Percentiles rank a stretch among this genome's conserved stretches.
Conservation (phyloP, 2,888 invertebrate genomes). For the Cephus sareptanus region DNA sequence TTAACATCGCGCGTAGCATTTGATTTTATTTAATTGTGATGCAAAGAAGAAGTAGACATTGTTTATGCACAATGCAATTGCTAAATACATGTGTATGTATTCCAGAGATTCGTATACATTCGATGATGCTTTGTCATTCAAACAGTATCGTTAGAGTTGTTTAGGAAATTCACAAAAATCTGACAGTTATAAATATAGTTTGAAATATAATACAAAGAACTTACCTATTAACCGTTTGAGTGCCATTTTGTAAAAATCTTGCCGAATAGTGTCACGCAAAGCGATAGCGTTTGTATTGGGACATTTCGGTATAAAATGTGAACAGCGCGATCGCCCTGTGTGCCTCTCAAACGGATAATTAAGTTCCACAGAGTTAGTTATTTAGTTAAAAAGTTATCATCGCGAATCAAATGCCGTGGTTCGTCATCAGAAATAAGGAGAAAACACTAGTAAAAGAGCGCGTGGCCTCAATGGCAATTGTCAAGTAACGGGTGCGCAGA, state of each 20-base stretch:
- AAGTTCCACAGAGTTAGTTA: no score
- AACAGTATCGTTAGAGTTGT: neutral
- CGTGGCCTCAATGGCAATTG: constrained; percentile 6
- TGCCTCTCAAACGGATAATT: no score
- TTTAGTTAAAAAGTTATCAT: neutral
- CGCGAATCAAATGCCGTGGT: neutral
- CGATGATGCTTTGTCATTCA: neutral
- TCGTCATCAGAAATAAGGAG: neutral
- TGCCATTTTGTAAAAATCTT: no score
- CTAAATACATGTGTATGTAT: neutral
- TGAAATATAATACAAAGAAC: neutral
- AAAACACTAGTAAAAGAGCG: neutral
- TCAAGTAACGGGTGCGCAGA: constrained; percentile 27
- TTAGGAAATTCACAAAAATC: neutral
- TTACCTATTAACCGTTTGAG: neutral
- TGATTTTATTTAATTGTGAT: constrained; percentile 9
- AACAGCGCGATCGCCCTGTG: no score
- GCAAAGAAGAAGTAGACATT: neutral
- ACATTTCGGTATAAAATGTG: no score
- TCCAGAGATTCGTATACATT: neutral
- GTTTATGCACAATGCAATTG: neutral
- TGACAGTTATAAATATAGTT: neutral
- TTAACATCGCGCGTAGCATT: constrained; percentile 44
- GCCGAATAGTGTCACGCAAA: no score
- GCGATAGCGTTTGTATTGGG: no score